Base-by-base conservation (phyloP, 2,113 vertebrate species). In the Callionymus lyra region DNA sequence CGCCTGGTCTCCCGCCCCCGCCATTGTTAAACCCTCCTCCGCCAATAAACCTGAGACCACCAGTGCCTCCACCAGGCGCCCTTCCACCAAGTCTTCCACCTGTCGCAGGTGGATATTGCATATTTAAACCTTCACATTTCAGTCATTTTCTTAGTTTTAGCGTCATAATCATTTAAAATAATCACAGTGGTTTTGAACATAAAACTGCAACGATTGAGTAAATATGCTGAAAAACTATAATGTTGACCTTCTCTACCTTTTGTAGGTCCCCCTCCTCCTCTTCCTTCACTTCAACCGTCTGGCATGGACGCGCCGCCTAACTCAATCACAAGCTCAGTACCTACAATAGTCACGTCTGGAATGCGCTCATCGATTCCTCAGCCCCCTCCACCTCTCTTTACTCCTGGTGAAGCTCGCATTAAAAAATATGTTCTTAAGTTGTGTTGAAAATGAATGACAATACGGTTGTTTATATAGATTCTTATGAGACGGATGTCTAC, bases 241-340 rank as follows among this genome's bases (percentile, higher is more conserved):
- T n/a, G n/a, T n/a, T n/a, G n/a, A n/a, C n/a, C n/a, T 41, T 13
- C 12, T 47, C 12, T 31, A 2, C 69, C 44, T 65, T 65, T 67
- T 47, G 38, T 77, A 94, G 94, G 93, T 70, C 93, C 93, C 52
- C 94, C 93, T 41, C 94, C 95, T 68, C 93, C 93, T 0, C 89
- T 97, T 64, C 93, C 92, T 63, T 89, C 91, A 6, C 58, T 96
- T 42, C 92, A 94, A 62, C 91, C 92, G 32, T 85, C 92, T 68
- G 91, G 91, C 57, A 95, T 98, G 91, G 94, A 95, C 68, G 90
- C 84, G 16, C 93, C 95, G 43, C 95, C 92, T 44, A 97, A 88
- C 53, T 93, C 93, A 53, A 91, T 93, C 51, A 92, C 92, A 53
- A 93, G 91, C 78, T 89, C 93, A 18, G 92, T 98, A 71, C 93